These are phyloP conservation scores for Diorhabda carinulata DNA, from an alignment of 1,140 invertebrate species.

Conservation along the genomic window DNA sequence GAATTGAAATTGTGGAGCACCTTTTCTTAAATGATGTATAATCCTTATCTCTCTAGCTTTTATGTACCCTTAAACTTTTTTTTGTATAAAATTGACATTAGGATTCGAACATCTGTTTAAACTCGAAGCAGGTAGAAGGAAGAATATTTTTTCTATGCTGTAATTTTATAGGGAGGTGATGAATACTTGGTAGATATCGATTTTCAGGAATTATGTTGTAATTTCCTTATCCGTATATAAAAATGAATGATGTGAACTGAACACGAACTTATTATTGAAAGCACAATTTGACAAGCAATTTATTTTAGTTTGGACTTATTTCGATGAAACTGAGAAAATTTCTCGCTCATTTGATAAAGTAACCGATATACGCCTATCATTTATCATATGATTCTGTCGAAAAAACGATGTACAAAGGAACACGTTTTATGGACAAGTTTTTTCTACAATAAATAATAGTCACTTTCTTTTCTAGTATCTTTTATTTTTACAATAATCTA, in stretches of 20 bases:
- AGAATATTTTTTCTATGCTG: neutral
- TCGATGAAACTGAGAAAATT: neutral
- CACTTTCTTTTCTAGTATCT: too few relatives aligned
- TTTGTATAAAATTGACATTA: too few relatives aligned
- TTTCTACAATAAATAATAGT: too few relatives aligned
- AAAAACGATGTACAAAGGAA: neutral
- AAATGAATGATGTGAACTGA: conserved; percentile 45
- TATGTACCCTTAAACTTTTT: too few relatives aligned
- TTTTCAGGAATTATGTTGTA: conserved; percentile 42
- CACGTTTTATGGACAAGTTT: too few relatives aligned
- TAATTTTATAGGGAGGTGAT: neutral
- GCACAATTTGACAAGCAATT: conserved; percentile 45
- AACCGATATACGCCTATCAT: conserved; percentile 5
- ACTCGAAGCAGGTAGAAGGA: neutral
- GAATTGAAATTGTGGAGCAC: too few relatives aligned
- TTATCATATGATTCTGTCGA: neutral
- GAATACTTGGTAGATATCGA: conserved; percentile 24
- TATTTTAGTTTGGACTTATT: conserved; percentile 39
- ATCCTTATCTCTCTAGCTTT: too few relatives aligned
- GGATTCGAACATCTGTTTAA: too few relatives aligned
- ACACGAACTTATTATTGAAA: conserved; percentile 48
- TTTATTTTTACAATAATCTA: too few relatives aligned
- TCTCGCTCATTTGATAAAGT: conserved; percentile 3
- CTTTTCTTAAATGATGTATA: too few relatives aligned
- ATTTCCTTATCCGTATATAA: conserved; percentile 43